These are phyloP conservation scores for Glyphotaelius pellucidus DNA, from an alignment of 2,888 invertebrate genomes.

Conservation along the genomic window DNA sequence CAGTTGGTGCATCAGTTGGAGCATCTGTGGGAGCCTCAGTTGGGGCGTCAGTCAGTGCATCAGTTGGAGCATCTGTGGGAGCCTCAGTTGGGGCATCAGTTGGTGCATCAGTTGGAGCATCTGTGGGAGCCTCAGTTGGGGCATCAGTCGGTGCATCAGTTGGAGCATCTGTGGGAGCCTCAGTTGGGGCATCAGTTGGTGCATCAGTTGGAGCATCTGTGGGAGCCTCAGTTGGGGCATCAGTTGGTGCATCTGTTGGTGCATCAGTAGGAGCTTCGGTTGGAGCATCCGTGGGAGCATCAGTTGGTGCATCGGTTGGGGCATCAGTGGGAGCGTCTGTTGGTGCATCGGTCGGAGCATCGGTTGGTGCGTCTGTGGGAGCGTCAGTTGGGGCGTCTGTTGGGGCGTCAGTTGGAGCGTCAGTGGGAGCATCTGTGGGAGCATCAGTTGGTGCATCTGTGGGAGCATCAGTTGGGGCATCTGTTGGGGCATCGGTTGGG, in stretches of 20 bases:
- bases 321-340: background rate
- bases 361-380: slow-evolving; percentile 26
- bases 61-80: slow-evolving; percentile 52
- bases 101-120: slow-evolving; percentile 37
- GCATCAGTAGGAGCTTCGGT: slow-evolving; percentile 44
- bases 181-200: slow-evolving; percentile 37
- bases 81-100: background rate
- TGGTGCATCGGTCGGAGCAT: slow-evolving; percentile 4
- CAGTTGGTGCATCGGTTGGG: slow-evolving; percentile 45
- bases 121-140: background rate
- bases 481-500: slow-evolving; percentile 53
- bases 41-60: slow-evolving; percentile 44
- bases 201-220: slow-evolving; percentile 45
- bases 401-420: slow-evolving; percentile 20
- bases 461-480: slow-evolving; percentile 45
- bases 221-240: slow-evolving; percentile 30
- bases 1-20: slow-evolving; percentile 55
- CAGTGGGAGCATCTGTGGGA: slow-evolving; percentile 41
- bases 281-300: background rate
- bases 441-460: slow-evolving; percentile 47
- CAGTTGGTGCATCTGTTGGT: slow-evolving; percentile 46
- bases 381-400: background rate
- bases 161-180: slow-evolving; percentile 24
- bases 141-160: background rate
- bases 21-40: slow-evolving; percentile 53